Evolutionary conservation across 2,888 invertebrate species (phyloP), one percentile per base, ranked within the genome.

Genomic region (Masnerella sp.): DNA sequence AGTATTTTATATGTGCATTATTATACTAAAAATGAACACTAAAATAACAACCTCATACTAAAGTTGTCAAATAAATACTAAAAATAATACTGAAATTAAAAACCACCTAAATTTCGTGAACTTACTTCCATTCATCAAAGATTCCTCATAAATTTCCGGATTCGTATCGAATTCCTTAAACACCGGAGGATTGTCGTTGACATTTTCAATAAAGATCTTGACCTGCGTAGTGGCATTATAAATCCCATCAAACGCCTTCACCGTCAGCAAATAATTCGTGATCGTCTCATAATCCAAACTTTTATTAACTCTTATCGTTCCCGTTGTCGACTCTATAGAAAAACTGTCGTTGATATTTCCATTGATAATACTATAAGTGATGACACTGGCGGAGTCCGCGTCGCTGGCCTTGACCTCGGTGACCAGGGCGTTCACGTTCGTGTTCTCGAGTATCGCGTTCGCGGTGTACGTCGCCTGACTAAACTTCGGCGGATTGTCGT

Each of bases 401-500:
- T 98, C 98, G 62, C 92, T 88, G 0, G 98, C 98, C 77, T 92
- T 93, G 0, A 98, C 96, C 87, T 96, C 95, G 38, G 95, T 94
- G 5, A 97, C 95, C 52, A 94, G 90, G 68, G 92, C 92, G 81
- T 95, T 94, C 17, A 92, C 91, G 84, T 97, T 95, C 2, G 95
- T 93, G 86, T 95, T 93, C 88, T 97, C 98, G 22, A 92, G 91
- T 76, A 95, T 91, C 51, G 92, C 91, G 78, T 93, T 92, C 0
- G 94, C 94, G 12, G 92, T 89, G 84, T 95, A 95, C 4, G 91
- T 89, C 0, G 90, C 88, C 82, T 94, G 90, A n/a, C 93, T 93
- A 85, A 99, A 99, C 80, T 92, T 91, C 0, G 99, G 99, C 14
- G 93, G 91, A 87, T 99, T 98, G 87, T 99, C 99, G 87, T 99